Evolutionary conservation across 2,113 vertebrate genomes (phyloP).

Genomic region (Puffinus mauretanicus): DNA sequence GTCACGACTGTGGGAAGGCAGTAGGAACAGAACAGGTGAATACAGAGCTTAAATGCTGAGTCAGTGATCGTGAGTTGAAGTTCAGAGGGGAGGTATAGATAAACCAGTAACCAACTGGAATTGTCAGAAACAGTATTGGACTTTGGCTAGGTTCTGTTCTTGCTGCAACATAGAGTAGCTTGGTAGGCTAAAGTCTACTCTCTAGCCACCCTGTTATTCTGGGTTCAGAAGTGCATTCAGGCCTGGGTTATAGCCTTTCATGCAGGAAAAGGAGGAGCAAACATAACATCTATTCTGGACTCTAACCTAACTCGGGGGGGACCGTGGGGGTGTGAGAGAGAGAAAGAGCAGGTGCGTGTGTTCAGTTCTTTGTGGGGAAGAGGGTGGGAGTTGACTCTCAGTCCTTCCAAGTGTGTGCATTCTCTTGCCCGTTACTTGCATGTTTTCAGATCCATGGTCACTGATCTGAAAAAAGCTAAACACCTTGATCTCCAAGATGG

Average conservation of each 20-base stretch:
- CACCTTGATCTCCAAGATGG: background rate
- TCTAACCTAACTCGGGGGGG: background rate
- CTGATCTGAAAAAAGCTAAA: background rate
- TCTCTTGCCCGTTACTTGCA: background rate
- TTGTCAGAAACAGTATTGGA: background rate
- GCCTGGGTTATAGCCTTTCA: background rate
- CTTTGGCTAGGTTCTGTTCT: background rate
- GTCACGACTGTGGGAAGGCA: background rate
- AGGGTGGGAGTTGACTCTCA: background rate
- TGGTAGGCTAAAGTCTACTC: background rate
- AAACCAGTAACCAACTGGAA: background rate
- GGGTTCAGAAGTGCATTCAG: background rate
- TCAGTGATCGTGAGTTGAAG: background rate
- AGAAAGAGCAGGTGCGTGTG: background rate
- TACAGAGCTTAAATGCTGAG: background rate
- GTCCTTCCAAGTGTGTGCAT: background rate
- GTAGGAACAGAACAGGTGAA: background rate
- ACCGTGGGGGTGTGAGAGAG: fast-evolving
- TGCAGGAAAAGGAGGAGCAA: background rate
- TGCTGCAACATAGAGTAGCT: background rate
- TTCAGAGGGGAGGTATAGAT: background rate
- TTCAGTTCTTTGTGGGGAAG: background rate
- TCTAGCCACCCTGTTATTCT: background rate
- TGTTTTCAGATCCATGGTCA: background rate
- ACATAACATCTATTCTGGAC: background rate